These are phyloP conservation scores for Sceliomorpha sp. DNA, from an alignment of 2,888 invertebrate species.

Conservation along the genomic window DNA sequence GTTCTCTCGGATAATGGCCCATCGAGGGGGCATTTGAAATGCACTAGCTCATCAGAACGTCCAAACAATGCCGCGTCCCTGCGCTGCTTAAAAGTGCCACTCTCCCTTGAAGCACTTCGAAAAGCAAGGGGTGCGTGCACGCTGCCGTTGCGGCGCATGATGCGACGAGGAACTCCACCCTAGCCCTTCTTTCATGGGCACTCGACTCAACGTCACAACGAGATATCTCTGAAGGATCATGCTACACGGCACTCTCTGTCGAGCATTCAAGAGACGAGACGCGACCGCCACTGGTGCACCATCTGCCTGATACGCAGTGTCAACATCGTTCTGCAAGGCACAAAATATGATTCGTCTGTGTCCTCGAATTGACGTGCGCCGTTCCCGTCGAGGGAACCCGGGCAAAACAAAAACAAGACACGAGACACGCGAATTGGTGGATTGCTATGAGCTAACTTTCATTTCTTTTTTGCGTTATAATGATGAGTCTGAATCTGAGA, in stretches of 20 bases:
- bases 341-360: slow-evolving; percentile 11
- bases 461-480: too few relatives aligned
- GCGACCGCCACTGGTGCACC: slow-evolving; percentile 60
- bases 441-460: too few relatives aligned
- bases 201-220: slow-evolving; percentile 67
- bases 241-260: slow-evolving; percentile 49
- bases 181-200: slow-evolving; percentile 44
- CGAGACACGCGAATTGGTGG: not conserved
- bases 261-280: slow-evolving; percentile 53
- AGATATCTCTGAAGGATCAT: slow-evolving; percentile 58
- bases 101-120: slow-evolving; percentile 57
- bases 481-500: too few relatives aligned
- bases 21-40: slow-evolving; percentile 68
- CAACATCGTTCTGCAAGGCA: slow-evolving; percentile 60
- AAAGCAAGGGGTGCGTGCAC: slow-evolving; percentile 42
- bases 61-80: slow-evolving; percentile 69
- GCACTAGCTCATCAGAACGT: slow-evolving; percentile 75
- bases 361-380: slow-evolving; percentile 12
- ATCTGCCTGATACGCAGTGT: slow-evolving; percentile 70
- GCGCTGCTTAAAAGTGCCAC: slow-evolving; percentile 23
- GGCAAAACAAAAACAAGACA: not conserved
- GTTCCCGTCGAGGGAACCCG: not conserved
- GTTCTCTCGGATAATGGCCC: slow-evolving; percentile 65
- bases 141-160: slow-evolving; percentile 29
- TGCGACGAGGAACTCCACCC: slow-evolving; percentile 64